A percentile compares a stretch with the other conserved stretches of the same genome.
Evolutionary conservation across 2,888 invertebrate genomes (phyloP).

Genomic region (Perizoma flavofasciatum): DNA sequence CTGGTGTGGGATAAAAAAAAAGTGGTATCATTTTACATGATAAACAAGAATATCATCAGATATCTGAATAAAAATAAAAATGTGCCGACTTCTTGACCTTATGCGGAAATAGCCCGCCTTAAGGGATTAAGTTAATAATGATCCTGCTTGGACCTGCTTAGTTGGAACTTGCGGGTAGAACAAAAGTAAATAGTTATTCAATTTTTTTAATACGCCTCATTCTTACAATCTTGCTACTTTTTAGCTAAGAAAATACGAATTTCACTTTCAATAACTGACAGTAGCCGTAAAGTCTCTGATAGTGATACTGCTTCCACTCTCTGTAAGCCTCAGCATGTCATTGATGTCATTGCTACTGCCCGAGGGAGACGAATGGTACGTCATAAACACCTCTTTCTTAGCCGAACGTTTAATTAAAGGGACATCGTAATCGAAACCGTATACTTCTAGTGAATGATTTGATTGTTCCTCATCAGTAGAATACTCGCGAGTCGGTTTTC

Average conservation of each 20-base stretch:
- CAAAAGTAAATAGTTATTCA: constrained; percentile 1
- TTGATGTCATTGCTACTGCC: constrained; percentile 17
- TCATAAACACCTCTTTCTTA: constrained; percentile 27
- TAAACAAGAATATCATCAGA: too few relatives aligned
- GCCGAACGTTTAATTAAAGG: constrained; percentile 5
- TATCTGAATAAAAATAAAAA: too few relatives aligned
- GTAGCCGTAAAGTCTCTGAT: too few relatives aligned
- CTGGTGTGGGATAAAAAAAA: too few relatives aligned
- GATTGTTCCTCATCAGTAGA: constrained; percentile 34
- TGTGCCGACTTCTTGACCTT: too few relatives aligned
- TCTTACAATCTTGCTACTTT: constrained; percentile 1
- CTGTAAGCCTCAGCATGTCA: neutral
- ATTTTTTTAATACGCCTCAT: constrained; percentile 21
- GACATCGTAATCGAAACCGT: constrained; percentile 48
- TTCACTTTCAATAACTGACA: too few relatives aligned
- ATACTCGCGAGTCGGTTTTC: neutral
- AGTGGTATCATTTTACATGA: too few relatives aligned
- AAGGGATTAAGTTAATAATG: too few relatives aligned
- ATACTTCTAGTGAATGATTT: constrained; percentile 52
- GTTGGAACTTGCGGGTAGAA: too few relatives aligned
- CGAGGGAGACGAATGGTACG: constrained; percentile 35
- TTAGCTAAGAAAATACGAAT: neutral
- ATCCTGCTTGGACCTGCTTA: too few relatives aligned
- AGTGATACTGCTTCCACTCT: constrained; percentile 1
- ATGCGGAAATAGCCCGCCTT: too few relatives aligned